Conservation (phyloP, 2,888 invertebrate species). For the Idaea biselata region DNA sequence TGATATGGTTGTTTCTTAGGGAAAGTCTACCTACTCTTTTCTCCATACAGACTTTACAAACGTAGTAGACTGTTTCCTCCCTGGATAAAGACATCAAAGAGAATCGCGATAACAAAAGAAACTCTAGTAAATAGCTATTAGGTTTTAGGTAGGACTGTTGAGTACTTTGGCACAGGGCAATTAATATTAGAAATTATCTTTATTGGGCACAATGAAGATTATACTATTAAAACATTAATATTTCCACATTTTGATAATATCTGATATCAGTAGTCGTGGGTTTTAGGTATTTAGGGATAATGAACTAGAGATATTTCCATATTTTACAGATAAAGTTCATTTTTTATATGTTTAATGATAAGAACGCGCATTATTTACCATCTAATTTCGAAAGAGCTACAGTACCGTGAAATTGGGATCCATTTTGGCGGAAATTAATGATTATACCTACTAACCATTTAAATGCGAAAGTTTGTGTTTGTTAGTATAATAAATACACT, state of each 20-base stretch:
- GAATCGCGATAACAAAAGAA: too few relatives aligned
- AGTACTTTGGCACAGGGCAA: background rate
- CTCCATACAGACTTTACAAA: too few relatives aligned
- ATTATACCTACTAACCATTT: background rate
- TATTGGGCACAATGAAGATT: conserved; percentile 26
- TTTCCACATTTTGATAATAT: background rate
- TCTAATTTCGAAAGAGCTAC: background rate
- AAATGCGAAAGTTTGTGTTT: conserved; percentile 16
- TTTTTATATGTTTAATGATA: background rate
- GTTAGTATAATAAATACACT: too few relatives aligned
- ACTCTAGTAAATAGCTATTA: too few relatives aligned
- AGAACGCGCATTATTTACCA: background rate
- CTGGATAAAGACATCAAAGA: too few relatives aligned
- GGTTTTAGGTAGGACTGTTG: background rate
- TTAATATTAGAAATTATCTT: conserved; percentile 3
- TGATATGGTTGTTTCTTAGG: too few relatives aligned
- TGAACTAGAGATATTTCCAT: background rate
- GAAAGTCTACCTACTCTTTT: too few relatives aligned
- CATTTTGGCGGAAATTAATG: background rate
- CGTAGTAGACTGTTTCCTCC: too few relatives aligned
- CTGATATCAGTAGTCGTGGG: background rate
- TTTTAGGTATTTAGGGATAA: background rate
- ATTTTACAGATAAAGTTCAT: background rate
- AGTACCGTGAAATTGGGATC: background rate
- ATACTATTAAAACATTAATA: background rate